phyloP scores from a whole-genome alignment of 2,113 vertebrate species.

The Puffinus mauretanicus region DNA sequence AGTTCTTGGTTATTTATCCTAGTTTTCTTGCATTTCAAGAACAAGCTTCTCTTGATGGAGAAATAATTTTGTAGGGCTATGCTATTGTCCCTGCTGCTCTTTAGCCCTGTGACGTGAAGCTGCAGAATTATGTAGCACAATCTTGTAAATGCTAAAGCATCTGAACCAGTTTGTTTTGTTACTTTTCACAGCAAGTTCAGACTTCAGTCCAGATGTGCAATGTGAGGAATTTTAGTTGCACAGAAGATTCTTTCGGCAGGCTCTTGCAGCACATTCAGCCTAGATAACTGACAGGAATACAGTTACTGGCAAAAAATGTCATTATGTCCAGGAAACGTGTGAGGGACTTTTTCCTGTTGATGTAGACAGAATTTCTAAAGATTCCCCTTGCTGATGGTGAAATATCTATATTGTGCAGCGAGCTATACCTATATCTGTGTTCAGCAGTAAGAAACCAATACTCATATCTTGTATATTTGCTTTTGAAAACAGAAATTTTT shows the following conservation, averaged over 20 bases:
- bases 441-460: neutral
- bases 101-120: neutral
- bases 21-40: neutral
- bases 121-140: neutral
- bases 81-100: neutral
- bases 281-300: neutral
- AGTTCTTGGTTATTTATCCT: neutral
- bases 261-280: neutral
- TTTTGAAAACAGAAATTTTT: slow-evolving; percentile 44
- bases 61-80: neutral
- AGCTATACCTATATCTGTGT: neutral
- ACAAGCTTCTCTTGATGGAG: neutral
- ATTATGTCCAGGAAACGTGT: neutral
- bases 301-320: slow-evolving; percentile 16
- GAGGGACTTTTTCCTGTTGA: neutral
- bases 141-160: neutral
- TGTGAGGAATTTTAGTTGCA: neutral
- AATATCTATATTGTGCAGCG: neutral
- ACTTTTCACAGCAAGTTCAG: slow-evolving; percentile 24
- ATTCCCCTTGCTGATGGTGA: neutral
- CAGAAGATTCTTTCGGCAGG: neutral
- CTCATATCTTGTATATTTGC: slow-evolving; percentile 26
- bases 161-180: neutral
- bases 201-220: neutral
- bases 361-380: neutral